Conservation (phyloP, 2,797 vertebrate species). For the Sciurus carolinensis region DNA sequence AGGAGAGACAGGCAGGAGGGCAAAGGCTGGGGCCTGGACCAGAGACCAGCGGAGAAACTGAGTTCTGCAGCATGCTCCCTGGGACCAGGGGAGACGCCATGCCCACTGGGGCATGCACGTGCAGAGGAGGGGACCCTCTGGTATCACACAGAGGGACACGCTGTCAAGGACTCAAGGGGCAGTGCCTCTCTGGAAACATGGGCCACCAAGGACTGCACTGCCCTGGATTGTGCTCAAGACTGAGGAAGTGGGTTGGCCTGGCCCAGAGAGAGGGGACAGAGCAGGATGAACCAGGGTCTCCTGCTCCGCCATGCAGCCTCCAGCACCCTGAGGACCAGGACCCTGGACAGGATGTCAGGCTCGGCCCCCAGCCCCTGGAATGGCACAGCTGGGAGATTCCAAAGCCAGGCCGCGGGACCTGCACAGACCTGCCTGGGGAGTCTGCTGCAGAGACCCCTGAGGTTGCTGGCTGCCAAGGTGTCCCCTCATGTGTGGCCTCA, state of each 20-base stretch:
- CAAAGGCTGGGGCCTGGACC: too few relatives aligned
- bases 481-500: background rate
- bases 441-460: background rate
- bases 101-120: too few relatives aligned
- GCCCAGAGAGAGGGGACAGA: background rate
- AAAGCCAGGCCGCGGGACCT: background rate
- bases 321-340: background rate
- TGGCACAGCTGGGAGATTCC: background rate
- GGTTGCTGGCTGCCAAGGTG: too few relatives aligned
- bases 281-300: too few relatives aligned
- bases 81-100: too few relatives aligned
- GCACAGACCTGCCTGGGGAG: background rate
- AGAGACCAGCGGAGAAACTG: too few relatives aligned
- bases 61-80: too few relatives aligned
- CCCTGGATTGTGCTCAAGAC: background rate
- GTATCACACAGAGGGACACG: too few relatives aligned
- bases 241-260: background rate
- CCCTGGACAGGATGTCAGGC: background rate
- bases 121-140: too few relatives aligned
- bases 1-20: too few relatives aligned
- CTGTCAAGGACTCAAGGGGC: background rate
- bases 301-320: too few relatives aligned
- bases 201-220: rapidly evolving
- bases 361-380: rapidly evolving
- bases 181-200: too few relatives aligned